A percentile compares a stretch with the other conserved stretches of the same genome.
These are phyloP conservation scores for Creontiades dilutus DNA, from an alignment of 2,888 invertebrate genomes.

Conservation along the genomic window DNA sequence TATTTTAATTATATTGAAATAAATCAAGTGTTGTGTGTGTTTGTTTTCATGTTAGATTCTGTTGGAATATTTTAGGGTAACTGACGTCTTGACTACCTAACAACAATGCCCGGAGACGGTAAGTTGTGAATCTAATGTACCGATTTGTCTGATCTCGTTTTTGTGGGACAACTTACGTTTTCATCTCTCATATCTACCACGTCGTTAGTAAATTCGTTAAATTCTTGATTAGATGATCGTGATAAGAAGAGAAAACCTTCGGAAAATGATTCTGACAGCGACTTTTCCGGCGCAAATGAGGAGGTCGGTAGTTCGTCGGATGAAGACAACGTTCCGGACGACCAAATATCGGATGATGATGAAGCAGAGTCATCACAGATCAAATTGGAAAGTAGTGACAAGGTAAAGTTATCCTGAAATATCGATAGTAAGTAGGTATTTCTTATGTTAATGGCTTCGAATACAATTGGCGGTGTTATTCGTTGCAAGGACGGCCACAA, in stretches of 20 bases:
- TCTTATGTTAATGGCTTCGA: not conserved
- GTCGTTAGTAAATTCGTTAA: not conserved
- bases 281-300: conserved; percentile 38
- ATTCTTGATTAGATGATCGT: not conserved
- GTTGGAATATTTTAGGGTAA: too few species aligned
- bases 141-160: too few species aligned
- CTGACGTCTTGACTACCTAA: too few species aligned
- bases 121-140: too few species aligned
- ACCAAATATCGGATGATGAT: not conserved
- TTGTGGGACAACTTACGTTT: too few species aligned
- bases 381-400: not conserved
- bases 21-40: too few species aligned
- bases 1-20: too few species aligned
- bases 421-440: not conserved
- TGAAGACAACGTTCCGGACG: not conserved
- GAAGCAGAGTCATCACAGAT: not conserved
- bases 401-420: not conserved
- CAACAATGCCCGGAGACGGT: too few species aligned
- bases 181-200: too few species aligned
- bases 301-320: conserved; percentile 15
- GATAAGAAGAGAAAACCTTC: not conserved
- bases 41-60: too few species aligned
- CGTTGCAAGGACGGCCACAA: too few species aligned
- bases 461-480: not conserved
- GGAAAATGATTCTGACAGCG: conserved; percentile 34